phyloP scores from a whole-genome alignment of 2,797 vertebrate species.

The Falco columbarius region DNA sequence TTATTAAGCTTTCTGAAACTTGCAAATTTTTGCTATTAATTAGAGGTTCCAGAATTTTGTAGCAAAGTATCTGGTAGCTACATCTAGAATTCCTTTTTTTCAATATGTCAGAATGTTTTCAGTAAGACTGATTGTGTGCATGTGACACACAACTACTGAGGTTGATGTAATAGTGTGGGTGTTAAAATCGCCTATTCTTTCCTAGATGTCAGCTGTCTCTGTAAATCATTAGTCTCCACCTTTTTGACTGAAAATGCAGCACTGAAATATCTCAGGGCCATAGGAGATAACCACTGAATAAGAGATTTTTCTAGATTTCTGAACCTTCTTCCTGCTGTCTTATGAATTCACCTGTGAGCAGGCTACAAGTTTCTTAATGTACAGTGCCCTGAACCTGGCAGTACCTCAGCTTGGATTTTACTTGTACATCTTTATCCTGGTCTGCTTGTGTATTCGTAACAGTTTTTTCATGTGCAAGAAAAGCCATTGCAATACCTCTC shows the following conservation, averaged over 20 bases:
- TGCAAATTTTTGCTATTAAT: conserved; percentile 19
- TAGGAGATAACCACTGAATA: not conserved
- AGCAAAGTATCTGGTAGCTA: not conserved
- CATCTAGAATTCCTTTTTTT: not conserved
- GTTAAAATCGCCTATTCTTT: not conserved
- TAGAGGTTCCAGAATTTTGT: conserved; percentile 1
- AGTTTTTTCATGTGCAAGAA: not conserved
- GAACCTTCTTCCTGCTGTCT: not conserved
- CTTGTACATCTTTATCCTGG: not conserved
- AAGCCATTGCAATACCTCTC: not conserved
- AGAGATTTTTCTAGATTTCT: not conserved
- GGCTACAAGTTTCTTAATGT: not conserved
- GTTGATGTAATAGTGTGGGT: not conserved
- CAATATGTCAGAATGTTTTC: not conserved
- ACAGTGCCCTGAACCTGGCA: rapidly evolving
- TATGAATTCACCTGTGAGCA: not conserved
- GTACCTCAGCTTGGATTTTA: not conserved
- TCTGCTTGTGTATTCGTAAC: not conserved
- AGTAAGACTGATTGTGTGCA: not conserved
- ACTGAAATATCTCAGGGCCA: not conserved
- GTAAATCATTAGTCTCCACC: not conserved
- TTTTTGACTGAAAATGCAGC: not conserved
- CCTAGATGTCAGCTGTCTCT: not conserved
- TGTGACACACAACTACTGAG: not conserved
- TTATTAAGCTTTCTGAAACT: not conserved